phyloP scores from a whole-genome alignment of 2,888 invertebrate genomes.

The Cacoxenus indagator region DNA sequence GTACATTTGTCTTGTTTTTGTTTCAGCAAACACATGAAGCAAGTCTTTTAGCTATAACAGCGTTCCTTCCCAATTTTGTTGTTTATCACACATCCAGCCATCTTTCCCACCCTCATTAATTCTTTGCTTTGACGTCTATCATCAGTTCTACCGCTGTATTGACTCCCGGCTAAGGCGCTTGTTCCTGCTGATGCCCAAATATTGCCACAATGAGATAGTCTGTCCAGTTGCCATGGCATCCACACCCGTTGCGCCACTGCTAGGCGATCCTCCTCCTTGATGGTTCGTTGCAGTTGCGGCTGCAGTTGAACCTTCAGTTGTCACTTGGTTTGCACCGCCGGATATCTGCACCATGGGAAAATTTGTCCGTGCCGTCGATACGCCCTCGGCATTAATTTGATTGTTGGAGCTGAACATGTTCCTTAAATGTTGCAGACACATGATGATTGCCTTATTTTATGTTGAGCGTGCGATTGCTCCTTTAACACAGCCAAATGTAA shows the following conservation, averaged over 20 bases:
- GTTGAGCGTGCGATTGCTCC: not conserved
- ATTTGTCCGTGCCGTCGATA: slow-evolving; percentile 23
- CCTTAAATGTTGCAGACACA: slow-evolving; percentile 46
- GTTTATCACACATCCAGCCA: no score
- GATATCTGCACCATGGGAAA: slow-evolving; percentile 15
- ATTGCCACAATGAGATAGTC: slow-evolving; percentile 41
- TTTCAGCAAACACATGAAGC: no score
- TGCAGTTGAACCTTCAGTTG: not conserved
- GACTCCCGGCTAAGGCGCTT: slow-evolving; percentile 31
- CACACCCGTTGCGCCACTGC: not conserved
- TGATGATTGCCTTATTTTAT: slow-evolving; percentile 14
- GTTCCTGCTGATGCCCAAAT: slow-evolving; percentile 35
- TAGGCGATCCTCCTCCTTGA: not conserved
- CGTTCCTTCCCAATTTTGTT: no score
- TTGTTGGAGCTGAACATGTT: slow-evolving; percentile 37
- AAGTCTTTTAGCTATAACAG: no score
- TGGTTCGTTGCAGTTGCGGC: not conserved
- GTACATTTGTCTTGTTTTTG: no score
- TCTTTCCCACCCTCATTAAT: not conserved
- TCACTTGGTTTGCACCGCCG: not conserved
- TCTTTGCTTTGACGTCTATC: not conserved
- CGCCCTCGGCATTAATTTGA: slow-evolving; percentile 23
- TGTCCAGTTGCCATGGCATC: not conserved
- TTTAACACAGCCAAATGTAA: no score
- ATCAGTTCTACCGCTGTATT: slow-evolving; percentile 29